Evolutionary conservation across 2,113 vertebrate species (phyloP).

Genomic region (Chrysemys picta): DNA sequence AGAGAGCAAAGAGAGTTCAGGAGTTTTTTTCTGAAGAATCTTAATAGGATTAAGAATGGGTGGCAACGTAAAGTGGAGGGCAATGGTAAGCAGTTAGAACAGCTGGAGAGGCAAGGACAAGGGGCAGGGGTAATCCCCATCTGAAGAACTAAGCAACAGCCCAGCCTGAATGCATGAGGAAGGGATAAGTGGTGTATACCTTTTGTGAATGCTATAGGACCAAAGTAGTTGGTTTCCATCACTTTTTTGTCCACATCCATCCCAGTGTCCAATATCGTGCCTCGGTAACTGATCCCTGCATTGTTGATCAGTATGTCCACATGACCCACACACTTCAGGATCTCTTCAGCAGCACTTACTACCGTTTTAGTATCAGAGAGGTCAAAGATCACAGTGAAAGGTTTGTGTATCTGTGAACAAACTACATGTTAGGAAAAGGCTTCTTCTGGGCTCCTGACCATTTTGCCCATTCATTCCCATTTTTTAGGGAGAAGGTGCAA

Average conservation of each 20-base stretch:
- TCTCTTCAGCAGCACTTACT: conserved; percentile 82
- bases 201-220: conserved; percentile 94
- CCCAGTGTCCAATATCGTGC: conserved; percentile 86
- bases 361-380: conserved; percentile 82
- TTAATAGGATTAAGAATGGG: background rate
- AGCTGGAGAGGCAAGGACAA: background rate
- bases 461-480: background rate
- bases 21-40: background rate
- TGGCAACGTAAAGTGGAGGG: background rate
- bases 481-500: background rate
- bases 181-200: conserved; percentile 68
- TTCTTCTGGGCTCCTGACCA: background rate
- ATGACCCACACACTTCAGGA: conserved; percentile 84
- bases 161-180: background rate
- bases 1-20: background rate
- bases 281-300: conserved; percentile 95
- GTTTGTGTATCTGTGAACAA: conserved; percentile 81
- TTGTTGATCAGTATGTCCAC: conserved; percentile 97
- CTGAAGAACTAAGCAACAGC: background rate
- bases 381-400: conserved; percentile 88
- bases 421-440: background rate
- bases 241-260: conserved; percentile 90
- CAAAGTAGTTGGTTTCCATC: conserved; percentile 98
- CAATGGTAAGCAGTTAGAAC: background rate
- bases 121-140: background rate